Percentiles rank a stretch among this genome's conserved stretches.
These are phyloP conservation scores for Emydura subglobosa DNA, from an alignment of 2,113 vertebrate species.

Conservation along the genomic window DNA sequence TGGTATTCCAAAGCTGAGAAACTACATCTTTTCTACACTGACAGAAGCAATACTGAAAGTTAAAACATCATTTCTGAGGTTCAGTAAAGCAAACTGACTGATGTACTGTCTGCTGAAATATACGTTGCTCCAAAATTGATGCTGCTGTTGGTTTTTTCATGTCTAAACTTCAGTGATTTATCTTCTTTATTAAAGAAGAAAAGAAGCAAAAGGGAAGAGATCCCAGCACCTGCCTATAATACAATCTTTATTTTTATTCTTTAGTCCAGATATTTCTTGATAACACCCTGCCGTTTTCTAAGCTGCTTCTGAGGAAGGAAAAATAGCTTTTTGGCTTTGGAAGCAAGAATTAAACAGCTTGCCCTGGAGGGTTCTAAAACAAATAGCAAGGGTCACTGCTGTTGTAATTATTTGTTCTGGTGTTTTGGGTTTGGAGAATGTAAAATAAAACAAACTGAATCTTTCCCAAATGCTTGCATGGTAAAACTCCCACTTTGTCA, in stretches of 20 bases:
- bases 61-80: slow-evolving; percentile 61
- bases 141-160: slow-evolving; percentile 48
- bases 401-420: slow-evolving; percentile 42
- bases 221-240: slow-evolving; percentile 1
- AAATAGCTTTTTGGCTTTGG: slow-evolving; percentile 38
- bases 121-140: slow-evolving; percentile 58
- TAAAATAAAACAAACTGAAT: slow-evolving; percentile 23
- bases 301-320: slow-evolving; percentile 13
- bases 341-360: slow-evolving; percentile 49
- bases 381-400: slow-evolving; percentile 7
- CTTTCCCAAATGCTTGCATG: not conserved
- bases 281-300: slow-evolving; percentile 29
- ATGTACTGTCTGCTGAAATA: slow-evolving; percentile 68
- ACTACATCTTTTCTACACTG: slow-evolving; percentile 30
- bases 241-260: slow-evolving; percentile 38
- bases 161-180: slow-evolving; percentile 36
- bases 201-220: slow-evolving; percentile 7
- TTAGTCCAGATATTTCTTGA: slow-evolving; percentile 48
- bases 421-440: slow-evolving; percentile 47
- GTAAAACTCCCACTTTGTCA: not conserved
- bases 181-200: slow-evolving; percentile 52
- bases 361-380: slow-evolving; percentile 36
- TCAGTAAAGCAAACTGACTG: slow-evolving; percentile 59
- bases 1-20: slow-evolving; percentile 38
- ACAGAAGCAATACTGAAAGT: slow-evolving; percentile 58